A percentile compares a stretch with the other conserved stretches of the same genome.
phyloP scores from a whole-genome alignment of 2,797 vertebrate species.

The Danio kyathit region DNA sequence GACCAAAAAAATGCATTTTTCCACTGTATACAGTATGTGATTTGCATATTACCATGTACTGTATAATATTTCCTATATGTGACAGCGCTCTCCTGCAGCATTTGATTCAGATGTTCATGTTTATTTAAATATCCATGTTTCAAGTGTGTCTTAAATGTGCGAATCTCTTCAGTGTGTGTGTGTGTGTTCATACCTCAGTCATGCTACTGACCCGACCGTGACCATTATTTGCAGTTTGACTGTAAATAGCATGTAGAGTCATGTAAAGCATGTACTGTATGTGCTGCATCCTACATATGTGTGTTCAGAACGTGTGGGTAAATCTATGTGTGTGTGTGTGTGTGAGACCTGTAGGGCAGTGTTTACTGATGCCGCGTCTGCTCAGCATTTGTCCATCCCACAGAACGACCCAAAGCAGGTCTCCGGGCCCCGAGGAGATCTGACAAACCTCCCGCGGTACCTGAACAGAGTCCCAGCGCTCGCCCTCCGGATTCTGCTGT shows the following conservation, averaged over 20 bases:
- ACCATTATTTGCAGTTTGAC: neutral
- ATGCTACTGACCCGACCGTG: constrained; percentile 21
- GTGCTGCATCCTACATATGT: neutral
- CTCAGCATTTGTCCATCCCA: constrained; percentile 96
- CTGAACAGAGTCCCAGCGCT: constrained; percentile 85
- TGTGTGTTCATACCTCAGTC: neutral
- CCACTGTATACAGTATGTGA: too few species aligned
- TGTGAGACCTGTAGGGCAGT: constrained; percentile 85
- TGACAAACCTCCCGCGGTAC: constrained; percentile 91
- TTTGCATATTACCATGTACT: too few species aligned
- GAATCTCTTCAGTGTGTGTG: too few species aligned
- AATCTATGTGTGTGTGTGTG: neutral
- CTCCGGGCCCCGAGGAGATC: constrained; percentile 90
- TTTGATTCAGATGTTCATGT: too few species aligned
- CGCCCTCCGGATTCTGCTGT: constrained; percentile 92
- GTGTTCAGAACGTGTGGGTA: constrained; percentile 34
- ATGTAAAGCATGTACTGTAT: constrained; percentile 39
- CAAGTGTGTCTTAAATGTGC: too few species aligned
- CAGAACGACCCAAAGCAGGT: constrained; percentile 94
- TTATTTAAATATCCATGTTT: too few species aligned
- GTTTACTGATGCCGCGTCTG: constrained; percentile 89
- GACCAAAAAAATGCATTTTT: too few species aligned
- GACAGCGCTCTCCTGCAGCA: too few species aligned
- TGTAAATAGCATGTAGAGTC: constrained; percentile 6
- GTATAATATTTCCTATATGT: too few species aligned